phyloP scores from a whole-genome alignment of 1,140 invertebrate species.

The Eulimnadia texana region DNA sequence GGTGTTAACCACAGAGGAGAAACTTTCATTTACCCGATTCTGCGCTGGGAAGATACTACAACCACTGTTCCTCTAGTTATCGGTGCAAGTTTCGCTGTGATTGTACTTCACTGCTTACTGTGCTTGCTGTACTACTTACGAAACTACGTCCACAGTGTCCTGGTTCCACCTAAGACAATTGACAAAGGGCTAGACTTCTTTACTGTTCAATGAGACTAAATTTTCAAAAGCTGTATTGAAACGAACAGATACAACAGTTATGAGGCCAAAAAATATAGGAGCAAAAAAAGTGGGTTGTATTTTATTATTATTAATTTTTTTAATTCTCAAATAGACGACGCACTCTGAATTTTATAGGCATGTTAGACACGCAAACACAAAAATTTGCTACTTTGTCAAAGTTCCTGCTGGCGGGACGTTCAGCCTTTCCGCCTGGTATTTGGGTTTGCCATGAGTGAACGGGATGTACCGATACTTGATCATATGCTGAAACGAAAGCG shows the following conservation, averaged over 20 bases:
- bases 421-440: constrained; percentile 42
- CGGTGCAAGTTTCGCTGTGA: not conserved
- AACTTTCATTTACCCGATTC: constrained; percentile 25
- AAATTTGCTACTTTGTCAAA: not conserved
- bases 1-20: constrained; percentile 43
- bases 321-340: too few relatives aligned
- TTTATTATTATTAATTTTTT: too few relatives aligned
- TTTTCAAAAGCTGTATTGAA: not conserved
- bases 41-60: constrained; percentile 25
- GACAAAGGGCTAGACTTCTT: too few relatives aligned
- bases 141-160: not conserved
- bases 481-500: constrained; percentile 77
- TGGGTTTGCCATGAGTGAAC: constrained; percentile 94
- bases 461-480: constrained; percentile 97
- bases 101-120: not conserved
- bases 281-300: too few relatives aligned
- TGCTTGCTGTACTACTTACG: constrained; percentile 11
- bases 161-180: not conserved
- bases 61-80: constrained; percentile 6
- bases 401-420: not conserved
- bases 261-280: too few relatives aligned
- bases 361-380: too few relatives aligned
- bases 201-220: not conserved
- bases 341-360: too few relatives aligned
- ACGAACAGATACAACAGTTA: not conserved